phyloP scores from a whole-genome alignment of 2,797 vertebrate genomes.

The Mus spretus region DNA sequence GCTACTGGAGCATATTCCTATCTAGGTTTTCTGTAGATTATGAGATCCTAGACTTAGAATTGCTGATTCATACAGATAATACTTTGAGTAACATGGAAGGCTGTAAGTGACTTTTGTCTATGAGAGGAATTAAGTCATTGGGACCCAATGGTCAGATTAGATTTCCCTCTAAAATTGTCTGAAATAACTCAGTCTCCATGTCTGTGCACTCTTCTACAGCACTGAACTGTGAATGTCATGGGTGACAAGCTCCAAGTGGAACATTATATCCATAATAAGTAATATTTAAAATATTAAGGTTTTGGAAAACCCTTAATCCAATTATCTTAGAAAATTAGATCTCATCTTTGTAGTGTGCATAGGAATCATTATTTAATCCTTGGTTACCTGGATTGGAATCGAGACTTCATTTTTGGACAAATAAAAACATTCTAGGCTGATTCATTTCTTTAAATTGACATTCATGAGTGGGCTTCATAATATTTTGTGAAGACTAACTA shows the following conservation, averaged over 20 bases:
- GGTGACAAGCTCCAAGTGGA: background rate
- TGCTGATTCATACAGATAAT: background rate
- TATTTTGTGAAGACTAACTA: constrained; percentile 4
- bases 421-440: background rate
- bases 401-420: background rate
- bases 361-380: background rate
- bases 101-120: background rate
- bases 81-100: background rate
- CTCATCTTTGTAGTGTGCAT: background rate
- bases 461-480: background rate
- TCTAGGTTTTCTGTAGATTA: background rate
- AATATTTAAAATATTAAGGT: background rate
- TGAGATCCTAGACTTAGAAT: background rate
- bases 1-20: background rate
- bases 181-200: background rate
- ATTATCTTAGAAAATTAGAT: constrained; percentile 15
- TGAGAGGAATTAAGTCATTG: background rate
- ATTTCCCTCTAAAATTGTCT: background rate
- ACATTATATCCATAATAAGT: background rate
- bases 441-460: background rate
- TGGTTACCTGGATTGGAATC: background rate
- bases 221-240: background rate
- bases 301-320: background rate
- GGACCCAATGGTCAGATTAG: background rate
- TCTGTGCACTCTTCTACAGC: background rate